Conservation (phyloP, 2,797 vertebrate species). For the Galaxias olidus region DNA sequence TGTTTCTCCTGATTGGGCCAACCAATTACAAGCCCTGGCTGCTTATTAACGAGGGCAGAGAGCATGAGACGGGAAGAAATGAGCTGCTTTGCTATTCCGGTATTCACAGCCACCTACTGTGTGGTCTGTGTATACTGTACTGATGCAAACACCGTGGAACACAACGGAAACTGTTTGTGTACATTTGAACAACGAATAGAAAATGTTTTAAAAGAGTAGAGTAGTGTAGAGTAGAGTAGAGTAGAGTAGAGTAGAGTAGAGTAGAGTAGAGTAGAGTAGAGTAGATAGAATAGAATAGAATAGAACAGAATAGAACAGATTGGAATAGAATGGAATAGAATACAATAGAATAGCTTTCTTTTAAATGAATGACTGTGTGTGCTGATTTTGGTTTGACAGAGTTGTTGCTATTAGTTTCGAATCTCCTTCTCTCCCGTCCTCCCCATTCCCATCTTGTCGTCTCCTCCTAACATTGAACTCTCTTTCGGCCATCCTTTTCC, state of each 20-base stretch:
- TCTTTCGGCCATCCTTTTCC: too few relatives aligned
- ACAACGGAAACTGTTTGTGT: too few relatives aligned
- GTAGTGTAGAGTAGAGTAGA: not conserved
- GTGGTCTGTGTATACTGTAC: too few relatives aligned
- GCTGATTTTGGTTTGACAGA: too few relatives aligned
- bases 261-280: not conserved
- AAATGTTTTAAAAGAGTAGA: not conserved
- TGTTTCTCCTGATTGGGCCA: constrained; percentile 51
- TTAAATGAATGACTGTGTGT: too few relatives aligned
- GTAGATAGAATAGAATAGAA: constrained; percentile 8
- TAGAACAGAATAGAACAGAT: not conserved
- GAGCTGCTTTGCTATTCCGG: constrained; percentile 42
- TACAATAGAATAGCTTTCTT: too few relatives aligned
- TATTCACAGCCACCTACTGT: constrained; percentile 24
- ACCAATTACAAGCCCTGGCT: constrained; percentile 45
- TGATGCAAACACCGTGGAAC: too few relatives aligned
- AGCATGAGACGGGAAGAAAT: constrained; percentile 43
- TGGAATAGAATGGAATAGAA: not conserved
- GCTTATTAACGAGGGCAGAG: constrained; percentile 56
- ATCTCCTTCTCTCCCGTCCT: too few relatives aligned
- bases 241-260: constrained; percentile 3
- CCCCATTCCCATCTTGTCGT: too few relatives aligned
- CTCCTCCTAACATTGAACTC: too few relatives aligned
- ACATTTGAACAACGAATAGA: too few relatives aligned
- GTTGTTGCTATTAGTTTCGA: too few relatives aligned